Base-by-base conservation (phyloP, 1,140 invertebrate genomes). In the Drosophila navojoa region DNA sequence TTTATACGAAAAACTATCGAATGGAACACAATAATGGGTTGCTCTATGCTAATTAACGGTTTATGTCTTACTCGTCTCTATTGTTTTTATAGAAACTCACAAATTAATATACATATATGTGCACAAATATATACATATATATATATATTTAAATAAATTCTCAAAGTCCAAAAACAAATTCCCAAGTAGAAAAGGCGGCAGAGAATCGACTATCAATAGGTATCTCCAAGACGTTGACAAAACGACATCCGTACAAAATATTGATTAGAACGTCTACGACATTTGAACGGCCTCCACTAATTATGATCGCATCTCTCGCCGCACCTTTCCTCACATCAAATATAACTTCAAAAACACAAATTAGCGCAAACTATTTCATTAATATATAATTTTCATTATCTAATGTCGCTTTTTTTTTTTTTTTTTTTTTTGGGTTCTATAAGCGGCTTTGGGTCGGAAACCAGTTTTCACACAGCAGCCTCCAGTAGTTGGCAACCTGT, bases 41-140 rank as follows among this genome's bases (percentile, higher is more conserved):
- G 70, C 76, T 52, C 79, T 87, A 87, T 87, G 82, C 82, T 89
- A 87, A 87, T 87, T 87, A 79, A 54, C 47, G 52, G 57, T 82
- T 77, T 76, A 69, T 87, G 76, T 76, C 76, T 58, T 45, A 13
- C 16, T 45, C 15, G 10, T 13, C 2, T 38, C 35, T 38, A 0
- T 38, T 38, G 35, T 38, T 38, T 38, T 38, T 38, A 38, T 7
- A 35, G 32, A 35, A 35, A 9, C 9, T 7, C 6, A 9, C 7
- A 35, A 9, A 35, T 35, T 1, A 7, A 35, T 35, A 35, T 35
- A 35, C 13, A 11, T 38, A 11, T 38, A 10, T 38, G 19, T 22
- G 19, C 3, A 35, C 3, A 35, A 7, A 35, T 35, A 35, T 35
- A 35, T 38, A 10, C 11, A 38, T 38, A 9, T 35, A 35, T 35